Evolutionary conservation across 2,888 invertebrate species (phyloP), one percentile per base, ranked within the genome.

Genomic region (Lymantria monacha): DNA sequence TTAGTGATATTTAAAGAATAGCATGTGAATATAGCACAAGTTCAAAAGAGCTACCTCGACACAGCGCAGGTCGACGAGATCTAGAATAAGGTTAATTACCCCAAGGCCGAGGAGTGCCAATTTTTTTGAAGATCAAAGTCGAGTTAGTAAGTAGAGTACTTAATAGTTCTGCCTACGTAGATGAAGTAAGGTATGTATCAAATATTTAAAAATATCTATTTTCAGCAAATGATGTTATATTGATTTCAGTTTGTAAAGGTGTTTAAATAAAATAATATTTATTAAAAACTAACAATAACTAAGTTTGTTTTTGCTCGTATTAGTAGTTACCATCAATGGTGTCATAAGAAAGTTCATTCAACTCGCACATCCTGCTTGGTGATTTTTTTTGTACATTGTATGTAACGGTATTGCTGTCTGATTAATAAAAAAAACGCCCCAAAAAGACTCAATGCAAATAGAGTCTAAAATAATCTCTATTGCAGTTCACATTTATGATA

Each of bases 21-120:
- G 70, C 67, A 71, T 72, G 75, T 77, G 76, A 79, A 87, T 85
- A 79, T 87, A 83, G 87, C 78, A 81, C 90, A 88, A 88, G 90
- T 89, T 88, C 88, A 88, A 76, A 77, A 75, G 70, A 71, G 72
- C 81, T 74, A 79, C 74, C 65, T 69, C 74, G 67, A 65, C 72
- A 70, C 76, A 72, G 78, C 72, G 70, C 76, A 72, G 78, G 79
- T 75, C 79, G 73, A 52, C 68, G 64, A 58, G 76, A 83, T 81
- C 63, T 63, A 57, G 76, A 83, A 83, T 85, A 84, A 84, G 86
- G 86, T 85, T 85, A 86, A 88, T 85, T 85, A 86, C 83, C 79
- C 78, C 84, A 85, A 88, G 85, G 88, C 76, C 85, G 79, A 67
- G 79, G 74, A 76, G 66, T 67, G 81, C 75, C 75, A 78, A 74